Base-by-base conservation (phyloP, 2,888 invertebrate genomes). In the Theretra japonica region DNA sequence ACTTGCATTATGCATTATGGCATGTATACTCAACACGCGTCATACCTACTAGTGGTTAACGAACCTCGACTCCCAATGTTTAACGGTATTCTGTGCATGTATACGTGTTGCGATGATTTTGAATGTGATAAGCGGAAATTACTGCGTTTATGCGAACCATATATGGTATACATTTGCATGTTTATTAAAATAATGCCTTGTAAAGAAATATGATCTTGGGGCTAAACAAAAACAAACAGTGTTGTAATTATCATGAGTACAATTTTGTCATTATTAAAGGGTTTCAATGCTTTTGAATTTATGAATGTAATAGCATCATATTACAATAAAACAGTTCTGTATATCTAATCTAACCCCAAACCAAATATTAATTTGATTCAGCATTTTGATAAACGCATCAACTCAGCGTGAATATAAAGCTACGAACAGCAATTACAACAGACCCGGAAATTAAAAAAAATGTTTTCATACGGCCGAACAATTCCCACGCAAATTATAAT, bases 401-500 rank as follows among this genome's bases (percentile, higher is more conserved):
- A 76, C 73, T 71, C 70, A n/a, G 73, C 75, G 75, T 48, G 48
- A 62, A 33, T 8, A 33, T 33, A 33, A 60, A 33, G 33, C 33
- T 48, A 23, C 17, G 65, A 23, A 65, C 48, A 65, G 17, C 21
- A 65, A 48, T 65, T 65, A 65, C 65, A 17, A 53, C 62, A 41
- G 76, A 75, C 48, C 79, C 82, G 75, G 80, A 78, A 83, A 81
- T 75, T 76, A 73, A 73, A 72, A 73, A 68, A 72, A 71, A 72
- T 70, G 71, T 68, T 75, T 65, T 70, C 73, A 50, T 62, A 68
- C 69, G 68, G 72, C 75, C 72, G 23, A 74, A 75, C 70, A 57
- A 68, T 83, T 85, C 86, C 80, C 86, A 86, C 83, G 84, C 77
- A 79, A 80, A 83, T 82, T 76, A 79, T 80, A 83, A 80, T 74